These are phyloP conservation scores for Gonatopus flavifemur DNA, from an alignment of 1,140 invertebrate species.

Conservation along the genomic window DNA sequence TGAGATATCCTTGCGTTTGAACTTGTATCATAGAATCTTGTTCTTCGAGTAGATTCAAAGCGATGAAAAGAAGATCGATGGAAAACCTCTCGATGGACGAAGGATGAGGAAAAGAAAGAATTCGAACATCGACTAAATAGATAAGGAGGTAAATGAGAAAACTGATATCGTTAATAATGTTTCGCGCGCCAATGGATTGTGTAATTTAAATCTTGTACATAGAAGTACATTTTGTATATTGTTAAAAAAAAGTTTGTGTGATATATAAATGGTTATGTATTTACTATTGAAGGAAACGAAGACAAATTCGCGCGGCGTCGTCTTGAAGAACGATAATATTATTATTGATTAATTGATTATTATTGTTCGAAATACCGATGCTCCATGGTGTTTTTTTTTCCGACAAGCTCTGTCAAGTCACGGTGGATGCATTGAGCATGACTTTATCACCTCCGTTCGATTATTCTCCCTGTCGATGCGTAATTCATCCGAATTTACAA, in stretches of 20 bases:
- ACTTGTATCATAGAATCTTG: neutral
- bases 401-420: neutral
- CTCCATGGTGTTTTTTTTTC: neutral
- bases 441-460: neutral
- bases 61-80: neutral
- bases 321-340: neutral
- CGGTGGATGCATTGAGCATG: neutral
- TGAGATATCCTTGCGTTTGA: neutral
- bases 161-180: conserved; percentile 15
- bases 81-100: neutral
- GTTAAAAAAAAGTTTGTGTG: conserved; percentile 62
- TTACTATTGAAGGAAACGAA: conserved; percentile 41
- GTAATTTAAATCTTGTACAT: conserved; percentile 60
- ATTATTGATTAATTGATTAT: neutral
- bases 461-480: no score
- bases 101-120: neutral
- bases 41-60: neutral
- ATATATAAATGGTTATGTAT: conserved; percentile 59
- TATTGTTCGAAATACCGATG: neutral
- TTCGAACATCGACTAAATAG: neutral
- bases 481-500: no score
- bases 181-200: conserved; percentile 39
- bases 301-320: conserved; percentile 19
- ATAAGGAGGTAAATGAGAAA: conserved; percentile 1
- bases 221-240: conserved; percentile 60